Percentiles rank a stretch among this genome's conserved stretches.
These are phyloP conservation scores for Crossocerus cetratus DNA, from an alignment of 2,888 invertebrate species.

Conservation along the genomic window DNA sequence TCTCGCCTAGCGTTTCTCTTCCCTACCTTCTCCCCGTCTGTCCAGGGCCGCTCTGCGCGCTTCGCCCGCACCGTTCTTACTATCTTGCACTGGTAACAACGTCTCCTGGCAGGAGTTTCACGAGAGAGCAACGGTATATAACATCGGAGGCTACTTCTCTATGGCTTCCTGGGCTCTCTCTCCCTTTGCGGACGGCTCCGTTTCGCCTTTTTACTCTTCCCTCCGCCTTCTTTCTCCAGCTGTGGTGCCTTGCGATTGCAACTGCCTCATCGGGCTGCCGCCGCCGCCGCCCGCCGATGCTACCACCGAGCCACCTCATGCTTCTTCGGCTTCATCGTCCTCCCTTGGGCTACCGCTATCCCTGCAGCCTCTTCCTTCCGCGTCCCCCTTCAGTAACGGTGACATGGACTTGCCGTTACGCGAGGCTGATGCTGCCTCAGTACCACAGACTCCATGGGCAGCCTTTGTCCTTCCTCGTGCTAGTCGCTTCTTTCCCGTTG, in stretches of 20 bases:
- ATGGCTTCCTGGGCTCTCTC: slow-evolving; percentile 35
- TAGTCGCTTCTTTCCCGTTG: slow-evolving; percentile 45
- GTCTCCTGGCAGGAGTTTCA: slow-evolving; percentile 45
- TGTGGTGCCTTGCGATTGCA: too few relatives aligned
- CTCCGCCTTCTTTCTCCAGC: slow-evolving; percentile 33
- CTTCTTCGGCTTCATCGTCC: slow-evolving; percentile 30
- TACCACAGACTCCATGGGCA: slow-evolving; percentile 20
- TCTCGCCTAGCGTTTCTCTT: not conserved
- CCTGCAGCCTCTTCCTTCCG: slow-evolving; percentile 39
- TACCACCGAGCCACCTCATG: slow-evolving; percentile 27
- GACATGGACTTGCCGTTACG: slow-evolving; percentile 60
- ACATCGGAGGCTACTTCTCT: slow-evolving; percentile 41
- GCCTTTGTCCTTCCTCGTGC: slow-evolving; percentile 54
- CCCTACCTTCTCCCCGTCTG: not conserved
- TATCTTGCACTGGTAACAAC: slow-evolving; percentile 34
- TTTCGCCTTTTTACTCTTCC: slow-evolving; percentile 50
- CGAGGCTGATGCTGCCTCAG: slow-evolving; percentile 38
- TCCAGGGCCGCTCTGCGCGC: not conserved
- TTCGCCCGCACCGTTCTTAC: not conserved
- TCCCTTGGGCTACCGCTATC: slow-evolving; percentile 16
- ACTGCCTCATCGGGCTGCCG: slow-evolving; percentile 12
- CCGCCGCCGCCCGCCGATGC: slow-evolving; percentile 20
- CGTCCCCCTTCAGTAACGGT: slow-evolving; percentile 59
- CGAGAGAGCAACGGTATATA: slow-evolving; percentile 50
- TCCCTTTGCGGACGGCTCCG: slow-evolving; percentile 51